Evolutionary conservation across 2,888 invertebrate genomes (phyloP).

Genomic region (Timema cristinae): DNA sequence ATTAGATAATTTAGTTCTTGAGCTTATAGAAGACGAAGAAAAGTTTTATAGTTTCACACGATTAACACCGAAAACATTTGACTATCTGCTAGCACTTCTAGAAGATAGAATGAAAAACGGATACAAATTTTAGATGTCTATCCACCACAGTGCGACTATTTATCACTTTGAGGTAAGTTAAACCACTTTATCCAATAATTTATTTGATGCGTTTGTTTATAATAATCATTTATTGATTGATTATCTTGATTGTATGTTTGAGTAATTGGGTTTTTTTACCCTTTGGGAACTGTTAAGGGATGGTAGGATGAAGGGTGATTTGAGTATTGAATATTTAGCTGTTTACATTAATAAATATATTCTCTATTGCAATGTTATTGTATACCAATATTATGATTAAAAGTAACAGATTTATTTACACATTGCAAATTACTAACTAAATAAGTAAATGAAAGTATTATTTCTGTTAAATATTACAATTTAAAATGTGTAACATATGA

Average conservation of each 20-base stretch:
- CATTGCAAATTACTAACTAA: neutral
- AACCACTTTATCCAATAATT: too few relatives aligned
- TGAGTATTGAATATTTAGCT: too few relatives aligned
- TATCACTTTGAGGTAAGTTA: neutral
- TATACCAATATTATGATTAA: neutral
- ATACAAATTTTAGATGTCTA: slow-evolving; percentile 1
- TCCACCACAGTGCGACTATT: neutral
- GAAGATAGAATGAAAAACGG: neutral
- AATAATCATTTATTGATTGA: too few relatives aligned
- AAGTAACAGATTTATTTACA: neutral
- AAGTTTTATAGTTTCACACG: neutral
- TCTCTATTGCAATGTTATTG: too few relatives aligned
- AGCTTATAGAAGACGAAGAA: neutral
- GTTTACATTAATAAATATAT: too few relatives aligned
- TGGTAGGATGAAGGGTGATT: too few relatives aligned
- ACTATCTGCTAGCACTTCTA: neutral
- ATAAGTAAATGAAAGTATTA: neutral
- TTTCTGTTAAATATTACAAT: too few relatives aligned
- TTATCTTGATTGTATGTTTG: too few relatives aligned
- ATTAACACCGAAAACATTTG: slow-evolving; percentile 2
- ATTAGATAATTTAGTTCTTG: slow-evolving; percentile 1
- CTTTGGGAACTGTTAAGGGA: too few relatives aligned
- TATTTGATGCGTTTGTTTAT: too few relatives aligned
- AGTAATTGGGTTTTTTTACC: too few relatives aligned
- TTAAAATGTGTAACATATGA: too few relatives aligned